Conservation (phyloP, 2,113 vertebrate genomes). For the Trematomus loennbergii region DNA sequence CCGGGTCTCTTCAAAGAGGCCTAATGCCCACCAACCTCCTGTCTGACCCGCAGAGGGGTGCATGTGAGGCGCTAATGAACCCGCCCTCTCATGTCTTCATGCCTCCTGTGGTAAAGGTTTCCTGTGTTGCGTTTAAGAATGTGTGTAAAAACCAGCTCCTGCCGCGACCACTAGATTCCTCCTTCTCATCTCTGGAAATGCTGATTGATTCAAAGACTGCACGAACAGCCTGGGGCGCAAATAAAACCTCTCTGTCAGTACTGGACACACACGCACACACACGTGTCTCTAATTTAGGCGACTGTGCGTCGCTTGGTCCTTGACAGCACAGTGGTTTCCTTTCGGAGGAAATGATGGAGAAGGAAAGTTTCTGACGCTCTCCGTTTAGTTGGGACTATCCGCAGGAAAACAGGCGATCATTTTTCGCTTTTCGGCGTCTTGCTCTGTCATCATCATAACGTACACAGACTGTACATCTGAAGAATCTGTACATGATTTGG, state of each 20-base stretch:
- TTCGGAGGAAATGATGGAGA: slow-evolving; percentile 64
- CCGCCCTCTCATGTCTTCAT: slow-evolving; percentile 13
- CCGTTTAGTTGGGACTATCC: slow-evolving; percentile 6
- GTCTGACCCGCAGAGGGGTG: slow-evolving; percentile 22
- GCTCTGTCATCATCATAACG: background rate
- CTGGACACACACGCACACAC: background rate
- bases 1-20: too few relatives aligned
- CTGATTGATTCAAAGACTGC: background rate
- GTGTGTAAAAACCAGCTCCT: slow-evolving; percentile 42
- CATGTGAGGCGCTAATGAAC: slow-evolving; percentile 46
- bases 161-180: slow-evolving; percentile 45
- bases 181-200: slow-evolving; percentile 50
- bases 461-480: background rate
- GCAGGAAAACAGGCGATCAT: slow-evolving; percentile 27
- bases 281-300: slow-evolving; percentile 68
- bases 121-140: slow-evolving; percentile 42
- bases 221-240: slow-evolving; percentile 25
- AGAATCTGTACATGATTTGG: slow-evolving; percentile 41
- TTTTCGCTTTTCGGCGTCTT: background rate
- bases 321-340: slow-evolving; percentile 51
- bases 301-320: background rate
- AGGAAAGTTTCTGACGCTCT: slow-evolving; percentile 69
- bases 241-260: background rate
- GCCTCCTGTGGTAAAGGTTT: slow-evolving; percentile 51
- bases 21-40: background rate